Percentiles rank a stretch among this genome's conserved stretches.
Conservation (phyloP, 2,888 invertebrate species). For the Macropis europaea region DNA sequence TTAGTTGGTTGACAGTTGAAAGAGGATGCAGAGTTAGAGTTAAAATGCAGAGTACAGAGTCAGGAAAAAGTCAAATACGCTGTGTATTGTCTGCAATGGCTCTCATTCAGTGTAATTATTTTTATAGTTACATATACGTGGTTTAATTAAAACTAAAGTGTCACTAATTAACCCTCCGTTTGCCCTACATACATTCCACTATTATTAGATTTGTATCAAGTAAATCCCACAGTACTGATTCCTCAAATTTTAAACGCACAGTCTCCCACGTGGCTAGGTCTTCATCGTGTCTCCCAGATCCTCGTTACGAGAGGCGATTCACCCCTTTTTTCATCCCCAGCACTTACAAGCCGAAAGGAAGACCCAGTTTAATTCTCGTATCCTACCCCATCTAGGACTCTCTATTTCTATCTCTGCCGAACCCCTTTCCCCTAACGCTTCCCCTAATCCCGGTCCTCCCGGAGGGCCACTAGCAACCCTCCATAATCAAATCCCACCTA, state of each 20-base stretch:
- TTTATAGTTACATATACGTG: too few species aligned
- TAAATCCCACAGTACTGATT: too few species aligned
- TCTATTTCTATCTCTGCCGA: slow-evolving; percentile 42
- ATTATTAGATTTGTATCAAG: too few species aligned
- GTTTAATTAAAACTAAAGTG: too few species aligned
- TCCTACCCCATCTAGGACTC: slow-evolving; percentile 23
- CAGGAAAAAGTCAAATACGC: too few species aligned
- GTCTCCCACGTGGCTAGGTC: background rate
- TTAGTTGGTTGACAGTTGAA: too few species aligned
- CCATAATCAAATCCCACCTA: slow-evolving; percentile 79
- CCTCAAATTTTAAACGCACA: slow-evolving; percentile 2
- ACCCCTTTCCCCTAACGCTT: slow-evolving; percentile 18
- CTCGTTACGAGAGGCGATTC: slow-evolving; percentile 44
- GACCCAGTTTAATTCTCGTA: slow-evolving; percentile 64
- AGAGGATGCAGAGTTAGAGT: too few species aligned
- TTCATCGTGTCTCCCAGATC: slow-evolving; percentile 26
- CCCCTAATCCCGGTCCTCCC: slow-evolving; percentile 50
- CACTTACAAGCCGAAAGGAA: slow-evolving; percentile 52
- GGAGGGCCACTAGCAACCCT: slow-evolving; percentile 69
- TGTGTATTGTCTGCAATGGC: too few species aligned
- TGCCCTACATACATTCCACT: too few species aligned
- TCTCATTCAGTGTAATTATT: too few species aligned
- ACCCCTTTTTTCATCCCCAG: slow-evolving; percentile 36
- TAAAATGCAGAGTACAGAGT: too few species aligned
- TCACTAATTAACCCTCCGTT: too few species aligned